A percentile compares a stretch with the other conserved stretches of the same genome.
Evolutionary conservation across 1,140 invertebrate species (phyloP).

Genomic region (Helicorthomorpha holstii): DNA sequence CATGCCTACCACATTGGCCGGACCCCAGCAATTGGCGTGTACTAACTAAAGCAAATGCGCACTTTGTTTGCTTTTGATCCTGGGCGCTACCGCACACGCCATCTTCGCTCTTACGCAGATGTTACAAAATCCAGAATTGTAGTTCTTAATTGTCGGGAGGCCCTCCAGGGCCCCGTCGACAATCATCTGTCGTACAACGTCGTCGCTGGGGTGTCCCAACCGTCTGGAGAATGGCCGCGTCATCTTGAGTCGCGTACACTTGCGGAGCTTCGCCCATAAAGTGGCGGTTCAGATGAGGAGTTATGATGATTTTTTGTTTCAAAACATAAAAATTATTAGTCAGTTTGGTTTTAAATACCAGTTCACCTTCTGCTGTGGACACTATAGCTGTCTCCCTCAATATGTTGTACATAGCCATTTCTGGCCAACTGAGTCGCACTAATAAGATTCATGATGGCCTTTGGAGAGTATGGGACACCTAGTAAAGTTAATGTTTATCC

Average conservation of each 20-base stretch:
- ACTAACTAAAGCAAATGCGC: background rate
- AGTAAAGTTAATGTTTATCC: background rate
- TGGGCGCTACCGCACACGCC: background rate
- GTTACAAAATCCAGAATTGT: background rate
- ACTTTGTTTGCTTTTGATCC: background rate
- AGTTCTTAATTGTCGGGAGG: background rate
- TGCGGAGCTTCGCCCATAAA: background rate
- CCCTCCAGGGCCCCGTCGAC: background rate
- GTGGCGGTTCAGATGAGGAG: background rate
- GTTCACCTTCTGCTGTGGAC: background rate
- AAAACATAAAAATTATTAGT: background rate
- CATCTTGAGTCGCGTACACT: background rate
- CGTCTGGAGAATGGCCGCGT: background rate
- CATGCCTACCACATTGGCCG: background rate
- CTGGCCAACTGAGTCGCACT: background rate
- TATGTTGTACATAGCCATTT: background rate
- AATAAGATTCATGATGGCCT: background rate
- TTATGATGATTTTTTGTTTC: background rate
- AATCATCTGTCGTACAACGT: background rate
- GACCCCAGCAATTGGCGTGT: background rate
- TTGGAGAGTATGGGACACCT: background rate
- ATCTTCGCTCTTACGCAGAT: background rate
- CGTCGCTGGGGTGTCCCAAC: background rate
- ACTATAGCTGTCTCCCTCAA: background rate
- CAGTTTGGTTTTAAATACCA: background rate